Evolutionary conservation across 2,113 vertebrate species (phyloP), one percentile per base, ranked within the genome.

Genomic region (Crotalus tigris): DNA sequence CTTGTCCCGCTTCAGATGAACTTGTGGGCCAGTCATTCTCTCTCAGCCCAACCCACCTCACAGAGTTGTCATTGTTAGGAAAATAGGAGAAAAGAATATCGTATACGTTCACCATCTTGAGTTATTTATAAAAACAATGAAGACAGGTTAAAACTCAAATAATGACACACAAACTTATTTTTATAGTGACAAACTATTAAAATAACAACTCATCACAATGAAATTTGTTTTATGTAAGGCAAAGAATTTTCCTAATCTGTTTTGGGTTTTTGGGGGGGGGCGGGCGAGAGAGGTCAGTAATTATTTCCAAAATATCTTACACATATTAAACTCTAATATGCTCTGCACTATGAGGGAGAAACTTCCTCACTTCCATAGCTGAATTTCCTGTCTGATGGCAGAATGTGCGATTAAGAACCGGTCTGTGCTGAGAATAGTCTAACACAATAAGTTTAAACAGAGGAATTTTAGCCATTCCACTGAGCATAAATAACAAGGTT

Each of bases 401-500:
- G 96, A 97, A 97, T 91, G 89, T 96, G 93, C 87, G 97, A 98
- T 98, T 44, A 98, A 98, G 97, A 97, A 92, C 96, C 95, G 97
- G 97, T 94, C 97, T 98, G 97, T 96, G 97, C 94, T 9, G 17
- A 97, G 96, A 98, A 98, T 97, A 98, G 97, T 98, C 90, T 95
- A 97, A 92, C 94, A 96, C 59, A 90, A 96, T 91, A 96, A 95
- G 94, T 93, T 93, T 96, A 96, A 97, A 96, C 59, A 92, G 94
- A 98, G 97, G 97, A 97, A 96, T 54, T 92, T 94, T 94, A 97
- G 97, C 97, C 98, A 95, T 96, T 97, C 97, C 97, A 96, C 96
- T 44, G 33, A 96, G 95, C 96, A 98, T 98, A 97, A 98, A 98
- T 98, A 98, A 97, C 98, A 98, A 98, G 90, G 95, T 97, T 97